Evolutionary conservation across 1,140 invertebrate genomes (phyloP).

Genomic region (Thaumatotibia leucotreta): DNA sequence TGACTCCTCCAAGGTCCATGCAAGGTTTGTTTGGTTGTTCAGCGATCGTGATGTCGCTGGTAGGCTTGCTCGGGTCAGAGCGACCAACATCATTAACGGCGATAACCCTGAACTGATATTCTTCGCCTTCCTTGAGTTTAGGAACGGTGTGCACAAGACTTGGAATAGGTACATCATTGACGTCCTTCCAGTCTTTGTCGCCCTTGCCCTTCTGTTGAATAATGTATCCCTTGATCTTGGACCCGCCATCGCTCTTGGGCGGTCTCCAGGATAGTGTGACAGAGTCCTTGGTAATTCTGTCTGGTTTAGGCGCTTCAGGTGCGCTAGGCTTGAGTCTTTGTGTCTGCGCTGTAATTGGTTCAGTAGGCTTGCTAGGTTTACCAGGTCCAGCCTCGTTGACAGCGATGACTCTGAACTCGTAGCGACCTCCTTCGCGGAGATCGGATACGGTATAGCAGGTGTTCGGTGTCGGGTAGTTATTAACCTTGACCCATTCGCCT

Average conservation of each 20-base stretch:
- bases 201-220: conserved; percentile 94
- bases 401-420: conserved; percentile 96
- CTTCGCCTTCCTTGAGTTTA: conserved; percentile 93
- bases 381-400: conserved; percentile 97
- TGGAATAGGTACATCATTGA: conserved; percentile 87
- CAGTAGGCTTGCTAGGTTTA: conserved; percentile 95
- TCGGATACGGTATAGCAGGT: conserved; percentile 95
- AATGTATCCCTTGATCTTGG: conserved; percentile 96
- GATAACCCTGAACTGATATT: conserved; percentile 96
- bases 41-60: conserved; percentile 89
- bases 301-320: conserved; percentile 95
- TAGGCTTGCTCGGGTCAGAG: conserved; percentile 94
- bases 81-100: conserved; percentile 97
- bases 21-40: conserved; percentile 98
- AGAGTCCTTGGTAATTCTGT: conserved; percentile 96
- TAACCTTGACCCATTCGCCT: conserved; percentile 96
- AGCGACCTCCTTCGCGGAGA: conserved; percentile 92
- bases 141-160: conserved; percentile 89
- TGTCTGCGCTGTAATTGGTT: conserved; percentile 92
- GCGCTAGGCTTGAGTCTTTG: conserved; percentile 92
- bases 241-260: conserved; percentile 95
- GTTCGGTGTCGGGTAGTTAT: conserved; percentile 94
- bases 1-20: conserved; percentile 93
- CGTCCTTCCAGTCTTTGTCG: conserved; percentile 89
- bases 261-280: conserved; percentile 97